Base-by-base conservation (phyloP, 2,888 invertebrate genomes). In the Stenchaetothrips biformis region DNA sequence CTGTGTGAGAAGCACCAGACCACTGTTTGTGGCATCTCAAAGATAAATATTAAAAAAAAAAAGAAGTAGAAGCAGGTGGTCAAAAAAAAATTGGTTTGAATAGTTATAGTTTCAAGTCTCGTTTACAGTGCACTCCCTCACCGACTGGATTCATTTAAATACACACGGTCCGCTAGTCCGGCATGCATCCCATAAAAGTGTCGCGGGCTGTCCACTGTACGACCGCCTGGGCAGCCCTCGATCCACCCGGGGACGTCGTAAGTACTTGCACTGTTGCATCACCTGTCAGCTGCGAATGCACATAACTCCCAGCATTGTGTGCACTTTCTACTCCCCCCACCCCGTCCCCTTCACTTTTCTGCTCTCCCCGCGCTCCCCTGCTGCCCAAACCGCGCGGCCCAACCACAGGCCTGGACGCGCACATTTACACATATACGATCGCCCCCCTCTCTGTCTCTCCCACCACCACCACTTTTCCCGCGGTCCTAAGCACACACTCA, bases 271-370 rank as follows among this genome's bases (percentile, higher is more conserved):
- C 67, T 74, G 67, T 74, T 74, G 67, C 67, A 25, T 74, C 67
- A 74, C 67, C 25, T 74, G 67, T 74, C 67, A 74, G 59, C 59
- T 25, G 67, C 25, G 53, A 53, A 16, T 21, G 21, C 67, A 74
- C 67, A 74, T 74, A 74, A 74, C 67, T 74, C 67, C 25, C 67
- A 25, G 25, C 67, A 74, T 9, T 74, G 67, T 25, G 67, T 74
- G 67, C 8, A 53, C 53, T 53, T 53, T 8, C 53, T 59, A 59
- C 59, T 18, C 18, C 59, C 59, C 16, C 53, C 53, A 8, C 53
- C 8, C 11, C 18, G 18, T 53, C 53, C 53, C 59, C 59, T 59
- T 18, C 59, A 16, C 18, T 18, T 59, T 59, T 18, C 59, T 59
- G 59, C 18, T 13, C 18, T 7, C 37, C 59, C 59, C 21, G 67